phyloP scores from a whole-genome alignment of 2,888 invertebrate species.

The Phymatocera aterrima region DNA sequence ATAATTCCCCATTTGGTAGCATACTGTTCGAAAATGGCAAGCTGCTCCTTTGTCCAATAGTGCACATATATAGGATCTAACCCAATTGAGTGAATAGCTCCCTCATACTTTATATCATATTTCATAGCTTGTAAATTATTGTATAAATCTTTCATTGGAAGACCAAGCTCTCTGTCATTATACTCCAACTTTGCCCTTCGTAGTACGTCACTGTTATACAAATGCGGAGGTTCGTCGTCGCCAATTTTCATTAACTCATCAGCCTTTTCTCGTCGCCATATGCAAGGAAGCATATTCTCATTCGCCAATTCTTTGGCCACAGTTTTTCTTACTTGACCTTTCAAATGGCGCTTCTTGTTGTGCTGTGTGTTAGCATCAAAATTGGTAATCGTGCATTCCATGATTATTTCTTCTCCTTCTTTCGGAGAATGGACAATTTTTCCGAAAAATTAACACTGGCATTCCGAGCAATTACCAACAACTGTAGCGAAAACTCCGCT shows the following conservation, averaged over 20 bases:
- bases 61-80: slow-evolving; percentile 32
- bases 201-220: neutral
- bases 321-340: neutral
- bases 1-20: slow-evolving; percentile 48
- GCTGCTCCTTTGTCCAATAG: slow-evolving; percentile 28
- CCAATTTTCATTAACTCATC: slow-evolving; percentile 28
- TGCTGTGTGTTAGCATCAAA: neutral
- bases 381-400: slow-evolving; percentile 4
- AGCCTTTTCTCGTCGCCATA: slow-evolving; percentile 18
- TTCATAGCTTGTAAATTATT: slow-evolving; percentile 5
- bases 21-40: slow-evolving; percentile 19
- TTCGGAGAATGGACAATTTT: neutral
- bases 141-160: neutral
- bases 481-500: slow-evolving; percentile 20
- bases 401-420: neutral
- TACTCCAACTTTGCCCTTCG: neutral
- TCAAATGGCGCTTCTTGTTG: slow-evolving; percentile 3
- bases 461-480: neutral
- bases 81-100: slow-evolving; percentile 17
- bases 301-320: slow-evolving; percentile 10
- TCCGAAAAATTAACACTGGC: neutral
- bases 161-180: slow-evolving; percentile 28
- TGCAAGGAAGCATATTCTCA: slow-evolving; percentile 16
- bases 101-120: neutral
- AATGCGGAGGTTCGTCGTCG: slow-evolving; percentile 2